Conservation (phyloP, 1,140 invertebrate genomes). For the Temnothorax curvispinosus region DNA sequence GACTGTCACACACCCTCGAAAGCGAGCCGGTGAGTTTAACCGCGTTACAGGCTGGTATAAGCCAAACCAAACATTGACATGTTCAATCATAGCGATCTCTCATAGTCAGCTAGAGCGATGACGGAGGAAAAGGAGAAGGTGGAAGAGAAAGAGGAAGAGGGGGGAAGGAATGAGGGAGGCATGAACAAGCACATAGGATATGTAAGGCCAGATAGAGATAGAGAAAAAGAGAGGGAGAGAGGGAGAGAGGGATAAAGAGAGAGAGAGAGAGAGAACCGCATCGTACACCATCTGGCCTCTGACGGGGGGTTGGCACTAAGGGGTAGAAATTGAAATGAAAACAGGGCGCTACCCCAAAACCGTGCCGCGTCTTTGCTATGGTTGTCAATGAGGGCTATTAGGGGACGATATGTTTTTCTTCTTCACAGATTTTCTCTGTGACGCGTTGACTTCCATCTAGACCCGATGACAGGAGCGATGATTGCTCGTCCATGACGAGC, state of each 20-base stretch:
- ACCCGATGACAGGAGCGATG: slow-evolving; percentile 43
- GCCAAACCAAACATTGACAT: slow-evolving; percentile 85
- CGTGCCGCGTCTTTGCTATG: slow-evolving; percentile 75
- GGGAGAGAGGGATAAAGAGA: background rate
- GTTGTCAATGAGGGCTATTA: slow-evolving; percentile 86
- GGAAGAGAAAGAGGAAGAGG: background rate
- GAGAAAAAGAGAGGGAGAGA: background rate
- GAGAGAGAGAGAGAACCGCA: slow-evolving; percentile 5
- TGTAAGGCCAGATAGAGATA: background rate
- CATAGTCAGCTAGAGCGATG: slow-evolving; percentile 43
- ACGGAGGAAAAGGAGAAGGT: background rate
- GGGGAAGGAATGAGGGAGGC: slow-evolving; percentile 24
- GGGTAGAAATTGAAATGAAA: slow-evolving; percentile 86
- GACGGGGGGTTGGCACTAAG: slow-evolving; percentile 67
- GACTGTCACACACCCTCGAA: slow-evolving; percentile 33
- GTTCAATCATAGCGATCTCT: slow-evolving; percentile 84
- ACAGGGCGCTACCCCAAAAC: slow-evolving; percentile 76
- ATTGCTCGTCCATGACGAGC: slow-evolving; percentile 39
- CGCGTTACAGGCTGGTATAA: slow-evolving; percentile 79
- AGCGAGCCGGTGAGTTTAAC: slow-evolving; percentile 82
- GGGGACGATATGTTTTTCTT: slow-evolving; percentile 85
- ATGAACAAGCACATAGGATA: slow-evolving; percentile 19
- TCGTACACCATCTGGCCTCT: slow-evolving; percentile 83
- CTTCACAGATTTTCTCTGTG: slow-evolving; percentile 80
- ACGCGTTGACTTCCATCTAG: slow-evolving; percentile 65